Conservation (phyloP, 2,113 vertebrate species). For the Carettochelys insculpta region DNA sequence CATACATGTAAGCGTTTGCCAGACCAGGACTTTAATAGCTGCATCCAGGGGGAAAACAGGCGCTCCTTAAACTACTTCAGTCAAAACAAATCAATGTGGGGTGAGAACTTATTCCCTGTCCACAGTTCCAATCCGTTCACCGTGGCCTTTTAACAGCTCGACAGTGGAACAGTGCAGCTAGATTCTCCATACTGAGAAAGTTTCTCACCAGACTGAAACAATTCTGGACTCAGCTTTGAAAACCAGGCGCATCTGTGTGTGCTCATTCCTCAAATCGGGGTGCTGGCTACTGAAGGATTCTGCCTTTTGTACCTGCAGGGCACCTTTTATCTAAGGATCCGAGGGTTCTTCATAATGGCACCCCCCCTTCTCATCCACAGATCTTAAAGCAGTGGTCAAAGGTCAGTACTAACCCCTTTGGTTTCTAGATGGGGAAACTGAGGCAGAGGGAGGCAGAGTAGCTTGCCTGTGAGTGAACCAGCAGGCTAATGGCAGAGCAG, state of each 20-base stretch:
- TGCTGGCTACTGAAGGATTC: background rate
- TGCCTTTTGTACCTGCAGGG: background rate
- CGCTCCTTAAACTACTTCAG: too few species aligned
- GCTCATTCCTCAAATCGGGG: background rate
- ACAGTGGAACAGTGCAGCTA: background rate
- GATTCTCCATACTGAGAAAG: background rate
- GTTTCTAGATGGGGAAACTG: background rate
- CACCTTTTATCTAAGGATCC: background rate
- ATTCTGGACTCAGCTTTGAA: background rate
- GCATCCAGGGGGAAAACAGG: background rate
- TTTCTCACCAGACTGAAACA: background rate
- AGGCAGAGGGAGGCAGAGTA: background rate
- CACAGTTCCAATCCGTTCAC: background rate
- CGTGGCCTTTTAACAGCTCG: background rate
- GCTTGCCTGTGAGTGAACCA: background rate
- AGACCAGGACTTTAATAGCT: background rate
- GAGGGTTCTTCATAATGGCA: background rate
- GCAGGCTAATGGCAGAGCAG: background rate
- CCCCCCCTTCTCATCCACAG: background rate
- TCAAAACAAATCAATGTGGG: too few species aligned
- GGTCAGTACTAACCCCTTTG: background rate
- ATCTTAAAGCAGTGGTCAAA: background rate
- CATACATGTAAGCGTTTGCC: background rate
- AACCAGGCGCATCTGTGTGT: background rate
- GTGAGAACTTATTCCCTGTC: background rate